Conservation (phyloP, 1,140 invertebrate genomes). For the Hyles euphorbiae region DNA sequence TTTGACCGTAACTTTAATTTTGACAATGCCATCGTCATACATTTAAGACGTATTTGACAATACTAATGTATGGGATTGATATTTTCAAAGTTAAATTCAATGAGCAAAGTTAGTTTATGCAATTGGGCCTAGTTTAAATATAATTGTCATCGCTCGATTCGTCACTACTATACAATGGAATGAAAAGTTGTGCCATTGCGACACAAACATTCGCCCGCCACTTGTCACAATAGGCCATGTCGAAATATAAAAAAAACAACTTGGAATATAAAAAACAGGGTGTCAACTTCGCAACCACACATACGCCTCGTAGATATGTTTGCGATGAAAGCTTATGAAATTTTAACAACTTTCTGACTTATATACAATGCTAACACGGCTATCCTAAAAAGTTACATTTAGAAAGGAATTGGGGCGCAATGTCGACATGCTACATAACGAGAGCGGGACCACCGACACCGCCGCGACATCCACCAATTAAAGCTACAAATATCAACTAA, state of each 20-base stretch:
- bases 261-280: not conserved
- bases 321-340: slow-evolving; percentile 70
- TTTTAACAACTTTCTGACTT: slow-evolving; percentile 18
- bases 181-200: too few species aligned
- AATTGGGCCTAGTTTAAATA: too few species aligned
- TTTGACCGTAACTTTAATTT: too few species aligned
- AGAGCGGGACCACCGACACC: not conserved
- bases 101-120: too few species aligned
- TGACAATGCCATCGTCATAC: too few species aligned
- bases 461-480: not conserved
- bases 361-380: slow-evolving; percentile 52
- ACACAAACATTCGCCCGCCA: not conserved
- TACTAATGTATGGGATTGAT: too few species aligned
- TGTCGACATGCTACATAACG: slow-evolving; percentile 38
- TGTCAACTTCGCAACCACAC: slow-evolving; percentile 35
- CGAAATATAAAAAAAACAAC: not conserved
- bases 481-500: not conserved
- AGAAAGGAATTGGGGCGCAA: slow-evolving; percentile 44
- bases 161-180: too few species aligned
- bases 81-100: too few species aligned
- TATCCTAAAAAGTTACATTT: slow-evolving; percentile 38
- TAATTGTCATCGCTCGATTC: too few species aligned
- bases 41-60: too few species aligned
- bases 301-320: slow-evolving; percentile 63
- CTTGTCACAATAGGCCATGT: not conserved